A percentile compares a stretch with the other conserved stretches of the same genome.
Evolutionary conservation across 2,888 invertebrate genomes (phyloP).

Genomic region (Carcina quercana): DNA sequence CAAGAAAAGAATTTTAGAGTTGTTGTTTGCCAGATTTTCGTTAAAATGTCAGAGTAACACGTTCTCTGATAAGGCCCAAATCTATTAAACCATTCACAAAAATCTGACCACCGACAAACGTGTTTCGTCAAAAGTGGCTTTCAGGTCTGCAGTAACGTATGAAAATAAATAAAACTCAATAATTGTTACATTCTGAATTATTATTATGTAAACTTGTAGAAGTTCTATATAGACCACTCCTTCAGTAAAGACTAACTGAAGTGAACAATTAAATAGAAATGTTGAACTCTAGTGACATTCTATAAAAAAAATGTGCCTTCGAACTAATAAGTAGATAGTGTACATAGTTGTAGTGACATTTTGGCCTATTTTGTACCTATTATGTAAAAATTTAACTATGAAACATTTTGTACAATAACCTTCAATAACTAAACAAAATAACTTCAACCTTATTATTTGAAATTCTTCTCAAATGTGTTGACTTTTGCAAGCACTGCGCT

Average conservation of each 20-base stretch:
- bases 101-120: too few relatives aligned
- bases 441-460: constrained; percentile 12
- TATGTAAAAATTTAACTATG: too few relatives aligned
- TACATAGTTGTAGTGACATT: constrained; percentile 40
- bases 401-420: too few relatives aligned
- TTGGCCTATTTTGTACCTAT: constrained; percentile 44
- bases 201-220: constrained; percentile 2
- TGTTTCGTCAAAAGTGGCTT: neutral
- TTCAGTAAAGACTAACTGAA: constrained; percentile 17
- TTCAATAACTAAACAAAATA: constrained; percentile 28
- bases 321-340: constrained; percentile 51
- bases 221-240: constrained; percentile 11
- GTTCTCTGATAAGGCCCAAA: too few relatives aligned
- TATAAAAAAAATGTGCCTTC: constrained; percentile 70
- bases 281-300: constrained; percentile 38
- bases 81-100: too few relatives aligned
- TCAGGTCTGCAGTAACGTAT: neutral
- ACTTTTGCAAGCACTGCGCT: too few relatives aligned
- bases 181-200: neutral
- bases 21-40: too few relatives aligned
- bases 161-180: too few relatives aligned
- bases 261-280: constrained; percentile 5
- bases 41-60: too few relatives aligned
- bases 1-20: too few relatives aligned
- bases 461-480: too few relatives aligned